Base-by-base conservation (phyloP, 2,113 vertebrate genomes). In the Crypturellus undulatus region DNA sequence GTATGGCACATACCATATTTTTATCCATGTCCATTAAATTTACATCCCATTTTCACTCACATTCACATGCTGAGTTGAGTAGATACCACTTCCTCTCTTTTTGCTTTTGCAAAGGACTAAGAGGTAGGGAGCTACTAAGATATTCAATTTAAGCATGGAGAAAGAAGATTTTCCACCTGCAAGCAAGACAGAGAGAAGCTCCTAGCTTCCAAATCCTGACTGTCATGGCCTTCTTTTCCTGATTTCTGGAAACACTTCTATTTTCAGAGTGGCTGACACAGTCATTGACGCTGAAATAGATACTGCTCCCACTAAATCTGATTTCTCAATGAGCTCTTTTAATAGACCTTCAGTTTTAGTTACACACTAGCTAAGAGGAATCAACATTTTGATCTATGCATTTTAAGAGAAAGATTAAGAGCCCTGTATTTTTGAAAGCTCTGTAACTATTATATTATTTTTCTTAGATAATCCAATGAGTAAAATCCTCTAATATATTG, bases 311-410 rank as follows among this genome's bases (percentile, higher is more conserved):
- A 1, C 10, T 79, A 84, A 60, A 56, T 87, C 68, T 63, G 2
- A 63, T 84, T 78, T 71, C 22, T 78, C 71, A 81, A 52, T 36
- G 71, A 16, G 28, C 3, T 79, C 20, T 80, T 71, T 47, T 90
- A 25, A 52, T 78, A 32, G 21, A 78, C 28, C 56, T 86, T 64
- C 88, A 80, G 84, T 91, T 93, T 88, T 77, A 93, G 71, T 89
- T 84, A 87, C 85, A 71, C 59, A 19, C 4, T 30, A 52, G 3
- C 19, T 49, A 63, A 84, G 24, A 15, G 64, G 32, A 92, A 89
- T 81, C 65, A 81, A 69, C 69, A 72, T 68, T 92, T 85, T 84
- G 15, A 94, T 92, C 32, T 75, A 78, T 42, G 8, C 4, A 10
- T 52, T 92, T 90, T 77, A 76, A 69, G 3, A 69, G 17, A 12